Evolutionary conservation across 1,140 invertebrate genomes (phyloP), one percentile per base, ranked within the genome.

Genomic region (Drosophila tristis): DNA sequence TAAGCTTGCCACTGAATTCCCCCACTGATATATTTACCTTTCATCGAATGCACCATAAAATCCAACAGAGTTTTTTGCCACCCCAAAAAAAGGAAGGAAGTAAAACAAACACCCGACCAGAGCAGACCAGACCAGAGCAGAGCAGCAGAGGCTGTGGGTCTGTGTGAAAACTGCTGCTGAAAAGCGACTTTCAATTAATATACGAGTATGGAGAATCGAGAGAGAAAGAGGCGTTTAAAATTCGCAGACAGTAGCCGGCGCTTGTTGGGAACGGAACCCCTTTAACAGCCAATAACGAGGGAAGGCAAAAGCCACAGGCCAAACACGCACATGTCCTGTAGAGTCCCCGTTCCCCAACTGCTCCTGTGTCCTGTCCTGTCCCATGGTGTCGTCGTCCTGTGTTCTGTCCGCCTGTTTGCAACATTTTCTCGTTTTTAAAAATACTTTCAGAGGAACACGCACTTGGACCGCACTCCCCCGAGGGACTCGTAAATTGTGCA

Each of bases 401-500:
- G 9, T 13, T 9, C 4, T n/a, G 35, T 39, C 48, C 8, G 8
- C n/a, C n/a, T 23, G 15, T 54, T 35, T 13, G 1, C 5, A 44
- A 0, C 48, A 6, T 58, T 78, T 77, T 67, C 66, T 72, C 66
- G 82, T 89, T 87, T 87, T 72, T 78, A 65, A 82, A 87, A 89
- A 72, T 39, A 81, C 76, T 85, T 73, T 80, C 80, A 68, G 54
- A 51, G 42, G 59, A 64, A 61, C 55, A 66, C 71, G 54, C 70
- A 60, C 42, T 61, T 49, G 29, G 55, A 74, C 79, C 61, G 43
- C 31, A 11, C 11, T 1, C 35, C 35, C 35, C 35, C 11, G 4
- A n/a, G 78, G 72, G 78, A 89, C 78, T 78, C 74, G 86, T 86
- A 86, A 86, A 87, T 89, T 89, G 74, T 50, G 71, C 70, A 87